phyloP scores from a whole-genome alignment of 2,888 invertebrate species.

The Nephrotoma appendiculata region DNA sequence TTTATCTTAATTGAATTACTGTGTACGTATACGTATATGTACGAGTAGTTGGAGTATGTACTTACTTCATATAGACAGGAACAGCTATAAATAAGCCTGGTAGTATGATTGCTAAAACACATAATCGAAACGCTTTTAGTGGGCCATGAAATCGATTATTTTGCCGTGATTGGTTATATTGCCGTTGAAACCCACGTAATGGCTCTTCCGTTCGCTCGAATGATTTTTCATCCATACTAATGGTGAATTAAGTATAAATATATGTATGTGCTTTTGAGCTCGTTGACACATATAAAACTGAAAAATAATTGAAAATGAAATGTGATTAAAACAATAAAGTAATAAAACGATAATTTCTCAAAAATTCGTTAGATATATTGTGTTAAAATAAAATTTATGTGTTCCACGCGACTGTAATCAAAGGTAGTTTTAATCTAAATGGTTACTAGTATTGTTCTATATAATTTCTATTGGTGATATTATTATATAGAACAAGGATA shows the following conservation, averaged over 20 bases:
- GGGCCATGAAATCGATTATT: conserved; percentile 32
- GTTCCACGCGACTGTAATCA: too few relatives aligned
- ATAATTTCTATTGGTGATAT: too few relatives aligned
- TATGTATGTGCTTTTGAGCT: neutral
- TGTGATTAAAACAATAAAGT: too few relatives aligned
- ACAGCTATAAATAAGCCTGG: conserved; percentile 50
- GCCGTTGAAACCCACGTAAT: neutral
- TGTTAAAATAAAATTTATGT: too few relatives aligned
- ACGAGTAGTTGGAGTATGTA: neutral
- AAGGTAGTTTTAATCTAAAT: too few relatives aligned
- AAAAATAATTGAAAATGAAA: neutral
- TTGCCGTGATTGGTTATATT: neutral
- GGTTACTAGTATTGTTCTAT: too few relatives aligned
- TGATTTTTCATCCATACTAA: neutral
- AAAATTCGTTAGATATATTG: too few relatives aligned
- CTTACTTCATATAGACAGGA: conserved; percentile 51
- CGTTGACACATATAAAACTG: neutral
- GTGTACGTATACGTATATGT: neutral
- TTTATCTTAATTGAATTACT: neutral
- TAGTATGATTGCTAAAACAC: conserved; percentile 46
- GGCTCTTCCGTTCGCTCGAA: neutral
- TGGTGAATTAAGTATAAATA: neutral
- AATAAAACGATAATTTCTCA: too few relatives aligned
- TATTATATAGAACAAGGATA: too few relatives aligned
- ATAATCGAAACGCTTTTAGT: conserved; percentile 42